A percentile compares a stretch with the other conserved stretches of the same genome.
These are phyloP conservation scores for Scatophagus argus DNA, from an alignment of 2,113 vertebrate species.

Conservation along the genomic window DNA sequence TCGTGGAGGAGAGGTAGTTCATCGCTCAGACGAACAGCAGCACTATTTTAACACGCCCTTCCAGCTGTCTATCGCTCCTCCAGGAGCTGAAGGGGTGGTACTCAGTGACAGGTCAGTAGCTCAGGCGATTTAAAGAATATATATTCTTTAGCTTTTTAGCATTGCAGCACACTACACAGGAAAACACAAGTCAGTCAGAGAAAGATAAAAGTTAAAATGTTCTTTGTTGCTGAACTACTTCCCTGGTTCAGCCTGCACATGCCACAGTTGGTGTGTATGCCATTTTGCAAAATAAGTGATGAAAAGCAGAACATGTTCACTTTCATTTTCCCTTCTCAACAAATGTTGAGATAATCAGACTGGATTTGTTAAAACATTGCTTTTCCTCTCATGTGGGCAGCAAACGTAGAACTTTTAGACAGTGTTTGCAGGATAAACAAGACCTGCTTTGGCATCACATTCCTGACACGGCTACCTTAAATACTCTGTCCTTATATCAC, in stretches of 20 bases:
- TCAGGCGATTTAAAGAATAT: not conserved
- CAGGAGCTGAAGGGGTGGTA: constrained; percentile 93
- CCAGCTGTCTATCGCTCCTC: constrained; percentile 96
- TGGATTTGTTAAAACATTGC: not conserved
- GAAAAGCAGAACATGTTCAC: not conserved
- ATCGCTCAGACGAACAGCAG: constrained; percentile 97
- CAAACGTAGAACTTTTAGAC: not conserved
- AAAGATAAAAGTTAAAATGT: not conserved
- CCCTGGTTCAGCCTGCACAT: not conserved
- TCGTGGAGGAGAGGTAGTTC: constrained; percentile 95
- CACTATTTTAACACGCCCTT: constrained; percentile 96
- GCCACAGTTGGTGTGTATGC: not conserved
- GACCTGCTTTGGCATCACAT: not conserved
- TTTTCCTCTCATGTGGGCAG: not conserved
- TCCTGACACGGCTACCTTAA: not conserved
- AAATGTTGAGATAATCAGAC: no score
- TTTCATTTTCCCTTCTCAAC: no score
- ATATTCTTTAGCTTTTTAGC: not conserved
- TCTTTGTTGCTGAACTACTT: not conserved
- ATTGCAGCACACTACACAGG: not conserved
- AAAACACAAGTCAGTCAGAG: not conserved
- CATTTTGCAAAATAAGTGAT: constrained; percentile 14
- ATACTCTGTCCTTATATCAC: not conserved
- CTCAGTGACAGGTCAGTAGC: constrained; percentile 84
- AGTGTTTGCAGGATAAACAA: constrained; percentile 37